Conservation (phyloP, 2,888 invertebrate species). For the Hypomecis atomaria region DNA sequence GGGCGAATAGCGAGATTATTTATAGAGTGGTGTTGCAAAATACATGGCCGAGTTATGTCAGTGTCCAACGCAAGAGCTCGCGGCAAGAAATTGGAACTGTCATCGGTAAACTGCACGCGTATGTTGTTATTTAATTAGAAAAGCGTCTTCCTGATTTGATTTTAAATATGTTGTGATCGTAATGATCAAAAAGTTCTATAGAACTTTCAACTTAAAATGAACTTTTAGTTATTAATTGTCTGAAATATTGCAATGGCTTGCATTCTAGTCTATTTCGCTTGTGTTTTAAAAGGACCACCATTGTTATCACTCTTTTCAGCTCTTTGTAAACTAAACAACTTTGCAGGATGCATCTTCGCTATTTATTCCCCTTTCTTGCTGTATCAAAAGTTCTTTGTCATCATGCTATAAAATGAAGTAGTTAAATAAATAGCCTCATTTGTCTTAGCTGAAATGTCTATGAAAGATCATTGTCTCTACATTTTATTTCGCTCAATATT, state of each 20-base stretch:
- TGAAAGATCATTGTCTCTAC: constrained; percentile 11
- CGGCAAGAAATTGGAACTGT: constrained; percentile 48
- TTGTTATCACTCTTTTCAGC: too few relatives aligned
- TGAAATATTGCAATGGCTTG: too few relatives aligned
- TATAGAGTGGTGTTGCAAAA: constrained; percentile 77
- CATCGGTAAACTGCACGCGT: constrained; percentile 38
- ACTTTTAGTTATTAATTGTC: too few relatives aligned
- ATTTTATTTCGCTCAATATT: constrained; percentile 19
- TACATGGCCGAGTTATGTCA: constrained; percentile 82
- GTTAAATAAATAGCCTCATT: neutral
- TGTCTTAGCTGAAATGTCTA: neutral
- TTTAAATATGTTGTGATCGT: neutral
- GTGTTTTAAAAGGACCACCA: too few relatives aligned
- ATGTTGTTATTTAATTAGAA: constrained; percentile 29
- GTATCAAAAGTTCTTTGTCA: too few relatives aligned
- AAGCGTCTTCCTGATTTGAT: constrained; percentile 24
- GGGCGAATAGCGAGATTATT: constrained; percentile 69
- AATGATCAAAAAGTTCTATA: too few relatives aligned
- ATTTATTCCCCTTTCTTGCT: too few relatives aligned
- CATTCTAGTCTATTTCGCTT: too few relatives aligned
- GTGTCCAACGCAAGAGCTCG: constrained; percentile 46
- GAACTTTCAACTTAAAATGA: too few relatives aligned
- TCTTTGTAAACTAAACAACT: too few relatives aligned
- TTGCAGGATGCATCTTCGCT: too few relatives aligned
- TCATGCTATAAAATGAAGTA: too few relatives aligned